Evolutionary conservation across 2,113 vertebrate genomes (phyloP), one percentile per base, ranked within the genome.

Genomic region (Chaenogobius annularis): DNA sequence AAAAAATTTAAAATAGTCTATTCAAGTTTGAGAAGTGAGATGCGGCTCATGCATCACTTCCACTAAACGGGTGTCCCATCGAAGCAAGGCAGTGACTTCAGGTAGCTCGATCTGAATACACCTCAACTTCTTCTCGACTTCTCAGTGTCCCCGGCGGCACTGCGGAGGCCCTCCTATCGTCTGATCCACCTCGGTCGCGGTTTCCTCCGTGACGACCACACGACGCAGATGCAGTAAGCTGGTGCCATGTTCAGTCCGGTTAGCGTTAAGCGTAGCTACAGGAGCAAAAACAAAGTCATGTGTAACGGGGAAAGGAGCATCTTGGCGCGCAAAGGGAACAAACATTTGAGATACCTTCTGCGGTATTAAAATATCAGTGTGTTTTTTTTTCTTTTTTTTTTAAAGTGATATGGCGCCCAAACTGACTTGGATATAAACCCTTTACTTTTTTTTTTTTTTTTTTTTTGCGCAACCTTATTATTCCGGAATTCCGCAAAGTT

Each of bases 51-150:
- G 79, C 82, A 83, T 84, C 83, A 83, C 77, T 76, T 86, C 82
- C 79, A 82, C 82, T 69, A 37, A 74, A 78, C 63, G 81, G 74
- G 69, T 75, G 74, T 13, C 55, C n/a, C 22, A 66, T 37, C 69
- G 17, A 77, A 58, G 62, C 73, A 84, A 84, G 82, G 65, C 78
- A 68, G 83, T 23, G 65, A 75, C 54, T 86, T 78, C 47, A 62
- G 50, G 44, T 74, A 10, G 50, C 37, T 65, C 3, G 52, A 72
- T 61, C 52, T 23, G 26, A 64, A 69, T 46, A 54, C 37, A 46
- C 37, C 55, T 69, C 17, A 50, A 46, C 68, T 11, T 11, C 44
- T 79, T 66, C 50, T 54, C 0, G 52, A 74, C 74, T 77, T 64
- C 61, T 37, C 47, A 58, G 46, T 55, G 67, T 40, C 37, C 75